Evolutionary conservation across 1,140 invertebrate species (phyloP).

Genomic region (Steinernema khuongi): DNA sequence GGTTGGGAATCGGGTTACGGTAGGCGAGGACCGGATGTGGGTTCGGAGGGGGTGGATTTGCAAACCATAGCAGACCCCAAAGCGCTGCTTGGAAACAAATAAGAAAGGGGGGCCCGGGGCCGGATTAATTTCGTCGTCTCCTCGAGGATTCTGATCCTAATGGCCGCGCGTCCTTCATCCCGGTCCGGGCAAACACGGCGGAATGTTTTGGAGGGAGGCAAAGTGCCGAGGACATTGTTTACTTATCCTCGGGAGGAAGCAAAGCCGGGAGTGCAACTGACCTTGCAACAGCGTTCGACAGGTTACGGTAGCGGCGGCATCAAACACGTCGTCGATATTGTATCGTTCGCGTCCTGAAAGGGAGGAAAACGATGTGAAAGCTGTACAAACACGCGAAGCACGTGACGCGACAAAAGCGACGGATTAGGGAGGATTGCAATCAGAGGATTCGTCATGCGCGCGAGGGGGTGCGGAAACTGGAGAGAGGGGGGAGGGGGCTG

Average conservation of each 20-base stretch:
- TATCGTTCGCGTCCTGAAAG: constrained; percentile 10
- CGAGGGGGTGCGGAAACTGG: background rate
- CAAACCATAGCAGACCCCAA: too few species aligned
- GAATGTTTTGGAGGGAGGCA: background rate
- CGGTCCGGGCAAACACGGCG: too few species aligned
- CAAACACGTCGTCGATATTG: background rate
- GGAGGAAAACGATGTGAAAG: constrained; percentile 5
- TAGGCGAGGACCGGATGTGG: too few species aligned
- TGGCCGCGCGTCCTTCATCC: too few species aligned
- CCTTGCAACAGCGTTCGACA: background rate
- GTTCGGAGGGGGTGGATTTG: too few species aligned
- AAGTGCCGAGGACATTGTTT: background rate
- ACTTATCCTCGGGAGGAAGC: background rate
- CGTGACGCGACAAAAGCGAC: background rate
- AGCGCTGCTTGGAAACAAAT: too few species aligned
- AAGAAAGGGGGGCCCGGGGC: too few species aligned
- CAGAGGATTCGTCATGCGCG: background rate
- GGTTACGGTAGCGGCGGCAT: background rate
- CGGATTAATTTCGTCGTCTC: too few species aligned
- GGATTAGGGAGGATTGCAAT: background rate
- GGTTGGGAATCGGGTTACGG: too few species aligned
- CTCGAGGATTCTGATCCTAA: too few species aligned
- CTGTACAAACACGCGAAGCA: constrained; percentile 15
- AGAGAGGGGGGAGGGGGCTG: background rate
- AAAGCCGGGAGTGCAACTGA: background rate